Evolutionary conservation across 1,140 invertebrate genomes (phyloP), one percentile per base, ranked within the genome.

Genomic region (Armadillidium nasatum): DNA sequence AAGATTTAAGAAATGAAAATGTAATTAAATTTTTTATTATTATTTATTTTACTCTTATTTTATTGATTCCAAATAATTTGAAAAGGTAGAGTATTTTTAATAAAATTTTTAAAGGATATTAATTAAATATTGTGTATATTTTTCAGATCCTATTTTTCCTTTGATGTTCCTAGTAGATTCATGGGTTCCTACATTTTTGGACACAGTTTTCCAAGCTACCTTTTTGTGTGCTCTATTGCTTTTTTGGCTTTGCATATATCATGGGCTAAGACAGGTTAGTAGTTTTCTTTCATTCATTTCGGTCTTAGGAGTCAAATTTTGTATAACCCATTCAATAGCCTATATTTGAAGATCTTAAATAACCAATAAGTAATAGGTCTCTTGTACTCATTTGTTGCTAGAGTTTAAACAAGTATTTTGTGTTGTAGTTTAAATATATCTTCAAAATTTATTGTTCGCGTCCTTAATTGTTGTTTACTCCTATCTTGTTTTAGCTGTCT

Each of bases 211-310:
- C 74, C 96, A 98, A 86, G 92, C 93, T 0, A 92, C 93, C 4
- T 97, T 98, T 85, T 86, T 98, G 0, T 93, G 91, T 83, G 89
- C 89, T 2, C 87, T 98, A 67, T 87, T 98, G 71, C 87, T 98
- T 81, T 98, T 96, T 83, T 98, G 96, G 96, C 87, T 98, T 13
- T 94, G 93, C 82, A 89, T 94, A 73, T 98, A 97, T 86, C 96
- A 98, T 84, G 95, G 95, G 23, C 87, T 98, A 15, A 87, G 95
- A 83, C 95, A 97, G 89, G 94, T 95, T 86, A 78, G 82, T 80
- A 10, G 69, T 71, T 44, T 72, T 33, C 33, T 6, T 33, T 33
- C 1, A 33, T 6, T 33, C 33, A 33, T 33, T 15, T 77, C 33
- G 0, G 0, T 69, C 44, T 3, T 44, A 66, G 33, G 6, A 33